Conservation (phyloP, 2,888 invertebrate species). For the Scaptomyza reducta region DNA sequence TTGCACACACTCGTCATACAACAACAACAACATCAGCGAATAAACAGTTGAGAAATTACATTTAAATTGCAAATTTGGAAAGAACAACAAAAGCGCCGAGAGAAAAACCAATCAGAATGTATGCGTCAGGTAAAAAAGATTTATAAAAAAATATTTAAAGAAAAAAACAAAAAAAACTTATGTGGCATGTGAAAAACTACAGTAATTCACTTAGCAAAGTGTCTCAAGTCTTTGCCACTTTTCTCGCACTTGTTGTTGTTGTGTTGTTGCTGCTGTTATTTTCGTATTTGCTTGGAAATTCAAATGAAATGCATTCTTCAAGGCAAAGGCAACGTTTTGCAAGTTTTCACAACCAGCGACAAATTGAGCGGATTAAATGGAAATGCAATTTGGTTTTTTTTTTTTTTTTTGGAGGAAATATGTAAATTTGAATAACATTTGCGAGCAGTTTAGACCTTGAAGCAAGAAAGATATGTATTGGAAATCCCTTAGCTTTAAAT, state of each 20-base stretch:
- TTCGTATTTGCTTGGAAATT: conserved; percentile 41
- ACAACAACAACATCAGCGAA: conserved; percentile 40
- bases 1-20: conserved; percentile 68
- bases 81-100: conserved; percentile 2
- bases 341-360: conserved; percentile 40
- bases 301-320: conserved; percentile 55
- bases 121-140: conserved; percentile 48
- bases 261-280: conserved; percentile 1
- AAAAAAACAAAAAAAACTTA: conserved; percentile 50
- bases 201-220: conserved; percentile 67
- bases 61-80: conserved; percentile 72
- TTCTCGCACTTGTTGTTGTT: neutral
- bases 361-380: conserved; percentile 60
- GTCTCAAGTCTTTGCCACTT: conserved; percentile 14
- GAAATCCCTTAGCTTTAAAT: neutral
- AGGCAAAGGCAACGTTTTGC: conserved; percentile 30
- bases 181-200: conserved; percentile 27
- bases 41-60: conserved; percentile 74
- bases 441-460: conserved; percentile 7
- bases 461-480: neutral
- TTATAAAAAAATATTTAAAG: conserved; percentile 3
- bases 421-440: conserved; percentile 27
- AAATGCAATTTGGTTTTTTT: conserved; percentile 40
- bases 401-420: conserved; percentile 3
- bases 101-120: conserved; percentile 35